Conservation (phyloP, 92 coral and sea anemone species). For the Parazoanthus darwini region DNA sequence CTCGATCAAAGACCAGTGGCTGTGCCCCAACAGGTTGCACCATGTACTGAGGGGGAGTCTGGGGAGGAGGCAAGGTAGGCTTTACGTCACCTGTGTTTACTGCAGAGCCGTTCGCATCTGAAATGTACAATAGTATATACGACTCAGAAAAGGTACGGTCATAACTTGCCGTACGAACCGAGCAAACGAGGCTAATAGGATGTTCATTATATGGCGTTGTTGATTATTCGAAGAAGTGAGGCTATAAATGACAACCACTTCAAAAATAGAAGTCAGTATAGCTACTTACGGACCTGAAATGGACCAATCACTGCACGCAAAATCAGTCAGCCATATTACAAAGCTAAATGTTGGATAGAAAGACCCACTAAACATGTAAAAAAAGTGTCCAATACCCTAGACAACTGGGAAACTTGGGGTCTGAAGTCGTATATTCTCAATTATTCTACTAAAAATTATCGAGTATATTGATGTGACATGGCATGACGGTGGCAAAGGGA, state of each 20-base stretch:
- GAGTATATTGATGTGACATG: too few species aligned
- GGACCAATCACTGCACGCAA: too few species aligned
- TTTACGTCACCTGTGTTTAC: slow-evolving; percentile 43
- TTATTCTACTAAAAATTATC: too few species aligned
- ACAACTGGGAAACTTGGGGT: neutral
- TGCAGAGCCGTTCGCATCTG: slow-evolving; percentile 10
- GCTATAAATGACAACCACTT: too few species aligned
- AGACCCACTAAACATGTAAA: too few species aligned
- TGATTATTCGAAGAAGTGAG: too few species aligned
- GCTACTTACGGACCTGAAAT: too few species aligned
- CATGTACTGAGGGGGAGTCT: slow-evolving; percentile 26
- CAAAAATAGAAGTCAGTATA: too few species aligned
- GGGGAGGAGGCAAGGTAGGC: slow-evolving; percentile 46
- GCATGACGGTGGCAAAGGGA: too few species aligned
- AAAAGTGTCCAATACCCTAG: neutral
- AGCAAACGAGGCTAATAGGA: neutral
- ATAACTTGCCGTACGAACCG: neutral
- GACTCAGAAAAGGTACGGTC: neutral
- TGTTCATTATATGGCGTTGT: too few species aligned
- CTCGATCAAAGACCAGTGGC: slow-evolving; percentile 48
- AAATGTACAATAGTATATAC: neutral
- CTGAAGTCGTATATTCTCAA: too few species aligned
- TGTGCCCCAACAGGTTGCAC: slow-evolving; percentile 14
- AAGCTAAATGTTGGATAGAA: neutral
- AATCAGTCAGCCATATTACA: neutral